Percentiles rank a stretch among this genome's conserved stretches.
These are phyloP conservation scores for Onychomys leucogaster DNA, from an alignment of 2,797 vertebrate species.

Conservation along the genomic window DNA sequence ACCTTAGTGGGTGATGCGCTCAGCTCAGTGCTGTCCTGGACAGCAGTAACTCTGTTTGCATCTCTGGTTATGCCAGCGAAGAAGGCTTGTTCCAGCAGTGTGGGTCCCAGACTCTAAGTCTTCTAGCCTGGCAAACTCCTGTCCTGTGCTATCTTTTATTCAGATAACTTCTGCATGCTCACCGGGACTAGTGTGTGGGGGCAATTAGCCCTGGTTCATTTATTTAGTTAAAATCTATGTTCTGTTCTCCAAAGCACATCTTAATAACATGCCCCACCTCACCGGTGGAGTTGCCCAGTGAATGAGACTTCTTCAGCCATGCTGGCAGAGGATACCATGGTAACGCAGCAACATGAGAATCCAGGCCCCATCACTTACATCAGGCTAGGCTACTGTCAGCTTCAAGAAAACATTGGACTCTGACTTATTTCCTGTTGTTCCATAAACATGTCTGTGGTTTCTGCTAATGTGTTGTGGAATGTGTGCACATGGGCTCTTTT, in stretches of 20 bases:
- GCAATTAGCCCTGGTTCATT: neutral
- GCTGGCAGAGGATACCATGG: neutral
- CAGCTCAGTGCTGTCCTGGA: neutral
- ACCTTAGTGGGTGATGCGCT: neutral
- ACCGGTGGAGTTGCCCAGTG: rapidly evolving
- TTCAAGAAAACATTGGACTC: conserved; percentile 16
- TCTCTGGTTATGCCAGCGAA: neutral
- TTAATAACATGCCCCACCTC: neutral
- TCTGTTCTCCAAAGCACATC: neutral
- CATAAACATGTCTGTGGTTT: neutral
- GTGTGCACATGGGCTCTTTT: neutral
- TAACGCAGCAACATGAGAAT: neutral
- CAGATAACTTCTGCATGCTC: neutral
- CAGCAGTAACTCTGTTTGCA: neutral
- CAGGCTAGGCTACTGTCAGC: neutral
- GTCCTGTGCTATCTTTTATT: neutral
- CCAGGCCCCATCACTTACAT: neutral
- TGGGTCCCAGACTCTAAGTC: neutral
- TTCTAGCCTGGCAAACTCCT: neutral
- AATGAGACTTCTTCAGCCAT: neutral
- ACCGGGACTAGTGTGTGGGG: neutral
- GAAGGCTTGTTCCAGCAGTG: neutral
- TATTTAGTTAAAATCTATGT: neutral
- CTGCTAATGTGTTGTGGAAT: neutral
- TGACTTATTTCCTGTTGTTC: neutral